Percentiles rank a stretch among this genome's conserved stretches.
phyloP scores from a whole-genome alignment of 2,113 vertebrate genomes.

The Serilophus lunatus region DNA sequence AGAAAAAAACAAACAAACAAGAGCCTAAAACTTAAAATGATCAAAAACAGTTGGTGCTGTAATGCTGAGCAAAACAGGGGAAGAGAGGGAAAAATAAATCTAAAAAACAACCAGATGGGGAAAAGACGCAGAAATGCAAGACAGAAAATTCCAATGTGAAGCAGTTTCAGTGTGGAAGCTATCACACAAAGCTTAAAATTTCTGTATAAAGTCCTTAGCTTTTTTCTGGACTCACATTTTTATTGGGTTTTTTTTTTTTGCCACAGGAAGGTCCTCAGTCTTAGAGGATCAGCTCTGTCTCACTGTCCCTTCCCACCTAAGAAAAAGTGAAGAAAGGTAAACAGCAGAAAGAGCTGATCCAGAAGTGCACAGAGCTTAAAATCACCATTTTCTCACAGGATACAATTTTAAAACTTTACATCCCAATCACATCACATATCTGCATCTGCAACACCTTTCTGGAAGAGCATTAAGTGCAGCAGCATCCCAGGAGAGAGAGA shows the following conservation, averaged over 20 bases:
- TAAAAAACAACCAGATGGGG: neutral
- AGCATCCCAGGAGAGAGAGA: neutral
- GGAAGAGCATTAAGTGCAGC: neutral
- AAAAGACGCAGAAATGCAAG: neutral
- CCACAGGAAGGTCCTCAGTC: constrained; percentile 45
- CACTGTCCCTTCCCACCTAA: constrained; percentile 57
- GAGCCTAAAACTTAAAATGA: constrained; percentile 41
- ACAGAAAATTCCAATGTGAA: constrained; percentile 11
- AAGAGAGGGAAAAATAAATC: neutral
- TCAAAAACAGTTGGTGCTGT: neutral
- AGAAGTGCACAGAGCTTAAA: neutral
- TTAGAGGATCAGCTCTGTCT: constrained; percentile 59
- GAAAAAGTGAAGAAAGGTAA: constrained; percentile 57
- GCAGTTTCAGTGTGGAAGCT: constrained; percentile 5
- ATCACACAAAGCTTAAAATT: constrained; percentile 31
- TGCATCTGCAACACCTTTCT: neutral
- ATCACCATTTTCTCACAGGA: neutral
- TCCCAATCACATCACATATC: neutral
- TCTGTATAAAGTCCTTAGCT: constrained; percentile 26
- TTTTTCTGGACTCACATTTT: constrained; percentile 47
- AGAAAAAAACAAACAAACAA: constrained; percentile 43
- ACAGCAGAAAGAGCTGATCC: constrained; percentile 64
- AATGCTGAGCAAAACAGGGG: neutral
- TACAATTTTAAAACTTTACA: neutral
- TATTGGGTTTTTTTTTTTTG: neutral